These are phyloP conservation scores for Chloroclystis v-ata DNA, from an alignment of 2,888 invertebrate genomes.

Conservation along the genomic window DNA sequence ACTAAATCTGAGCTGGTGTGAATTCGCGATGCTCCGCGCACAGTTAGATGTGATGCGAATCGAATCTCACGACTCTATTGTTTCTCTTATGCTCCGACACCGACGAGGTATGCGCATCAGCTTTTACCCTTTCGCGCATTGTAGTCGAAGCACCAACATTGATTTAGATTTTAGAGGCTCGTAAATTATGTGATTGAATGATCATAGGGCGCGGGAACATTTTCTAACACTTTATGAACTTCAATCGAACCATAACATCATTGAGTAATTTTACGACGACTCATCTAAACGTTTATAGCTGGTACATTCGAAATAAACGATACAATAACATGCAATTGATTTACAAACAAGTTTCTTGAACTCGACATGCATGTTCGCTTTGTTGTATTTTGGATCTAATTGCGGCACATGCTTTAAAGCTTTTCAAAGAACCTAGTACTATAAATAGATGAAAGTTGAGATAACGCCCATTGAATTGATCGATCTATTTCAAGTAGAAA, in stretches of 20 bases:
- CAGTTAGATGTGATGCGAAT: slow-evolving; percentile 49
- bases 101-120: slow-evolving; percentile 50
- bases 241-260: slow-evolving; percentile 22
- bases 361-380: slow-evolving; percentile 1
- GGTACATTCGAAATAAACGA: slow-evolving; percentile 23
- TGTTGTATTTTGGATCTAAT: slow-evolving; percentile 5
- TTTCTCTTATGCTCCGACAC: slow-evolving; percentile 59
- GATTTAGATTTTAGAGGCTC: slow-evolving; percentile 55
- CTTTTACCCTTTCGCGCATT: slow-evolving; percentile 65
- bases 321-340: slow-evolving; percentile 23
- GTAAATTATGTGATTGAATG: slow-evolving; percentile 49
- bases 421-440: slow-evolving; percentile 2
- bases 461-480: slow-evolving; percentile 13
- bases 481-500: slow-evolving; percentile 17
- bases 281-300: slow-evolving; percentile 21
- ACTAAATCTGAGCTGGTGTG: slow-evolving; percentile 30
- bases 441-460: slow-evolving; percentile 14
- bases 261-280: slow-evolving; percentile 18
- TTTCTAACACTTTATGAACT: slow-evolving; percentile 29
- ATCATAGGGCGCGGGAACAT: slow-evolving; percentile 39
- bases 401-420: slow-evolving; percentile 1
- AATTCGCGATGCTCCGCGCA: slow-evolving; percentile 42
- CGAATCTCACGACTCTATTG: slow-evolving; percentile 71
- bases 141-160: slow-evolving; percentile 33
- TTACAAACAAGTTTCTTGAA: slow-evolving; percentile 11